A percentile compares a stretch with the other conserved stretches of the same genome.
phyloP scores from a whole-genome alignment of 2,888 invertebrate genomes.

The Clostera curtula region DNA sequence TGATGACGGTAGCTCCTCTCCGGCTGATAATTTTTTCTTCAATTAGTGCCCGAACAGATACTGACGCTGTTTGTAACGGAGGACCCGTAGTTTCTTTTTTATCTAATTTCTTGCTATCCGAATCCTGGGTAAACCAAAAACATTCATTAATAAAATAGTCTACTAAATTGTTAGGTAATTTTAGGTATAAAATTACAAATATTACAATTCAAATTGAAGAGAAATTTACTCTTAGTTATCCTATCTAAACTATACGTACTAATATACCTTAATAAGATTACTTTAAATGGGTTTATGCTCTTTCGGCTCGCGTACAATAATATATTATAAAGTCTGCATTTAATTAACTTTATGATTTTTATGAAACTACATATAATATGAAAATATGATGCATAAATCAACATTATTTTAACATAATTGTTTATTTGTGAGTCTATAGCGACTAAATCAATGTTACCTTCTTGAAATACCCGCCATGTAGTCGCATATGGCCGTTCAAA shows the following conservation, averaged over 20 bases:
- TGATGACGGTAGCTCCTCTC: conserved; percentile 72
- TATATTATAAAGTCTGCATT: too few species aligned
- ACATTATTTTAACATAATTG: too few species aligned
- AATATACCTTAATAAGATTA: too few species aligned
- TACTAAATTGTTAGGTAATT: not conserved
- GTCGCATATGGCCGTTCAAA: conserved; percentile 97
- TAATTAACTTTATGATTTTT: too few species aligned
- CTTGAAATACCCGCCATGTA: conserved; percentile 98
- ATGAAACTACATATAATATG: too few species aligned
- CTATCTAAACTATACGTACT: too few species aligned
- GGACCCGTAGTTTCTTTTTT: conserved; percentile 89
- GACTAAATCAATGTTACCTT: conserved; percentile 76
- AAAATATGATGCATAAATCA: too few species aligned
- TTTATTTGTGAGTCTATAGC: too few species aligned
- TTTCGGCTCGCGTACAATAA: too few species aligned
- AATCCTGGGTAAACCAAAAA: conserved; percentile 72
- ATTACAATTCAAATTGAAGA: too few species aligned
- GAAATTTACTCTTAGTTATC: not conserved
- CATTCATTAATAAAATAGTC: not conserved
- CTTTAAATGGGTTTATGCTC: too few species aligned
- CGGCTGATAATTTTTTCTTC: conserved; percentile 96
- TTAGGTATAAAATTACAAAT: not conserved
- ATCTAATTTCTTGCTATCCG: conserved; percentile 89
- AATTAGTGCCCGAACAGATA: conserved; percentile 91
- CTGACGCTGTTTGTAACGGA: conserved; percentile 93